Conservation (phyloP, 2,888 invertebrate genomes). For the Hypena proboscidalis region DNA sequence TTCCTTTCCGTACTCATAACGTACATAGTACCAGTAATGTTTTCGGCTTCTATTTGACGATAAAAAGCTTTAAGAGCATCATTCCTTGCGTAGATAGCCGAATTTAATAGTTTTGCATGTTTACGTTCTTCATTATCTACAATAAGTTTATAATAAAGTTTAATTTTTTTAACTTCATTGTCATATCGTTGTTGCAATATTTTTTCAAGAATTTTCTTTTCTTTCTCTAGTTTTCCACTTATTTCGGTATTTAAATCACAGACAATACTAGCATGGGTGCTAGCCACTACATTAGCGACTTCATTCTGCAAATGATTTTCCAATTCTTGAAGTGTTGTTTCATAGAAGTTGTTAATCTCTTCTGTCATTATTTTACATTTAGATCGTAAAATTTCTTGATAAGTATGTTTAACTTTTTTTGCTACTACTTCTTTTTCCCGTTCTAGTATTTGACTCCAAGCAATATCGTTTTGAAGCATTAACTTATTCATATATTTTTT, state of each 20-base stretch:
- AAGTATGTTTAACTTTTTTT: conserved; percentile 58
- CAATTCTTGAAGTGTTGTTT: conserved; percentile 65
- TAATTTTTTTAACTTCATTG: conserved; percentile 63
- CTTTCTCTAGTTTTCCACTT: conserved; percentile 57
- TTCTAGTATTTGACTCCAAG: conserved; percentile 66
- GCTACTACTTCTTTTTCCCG: conserved; percentile 57
- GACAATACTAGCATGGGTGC: conserved; percentile 59
- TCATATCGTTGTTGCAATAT: conserved; percentile 54
- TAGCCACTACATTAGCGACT: conserved; percentile 53
- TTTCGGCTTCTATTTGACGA: conserved; percentile 65
- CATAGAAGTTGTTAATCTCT: conserved; percentile 68
- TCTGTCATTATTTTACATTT: conserved; percentile 65
- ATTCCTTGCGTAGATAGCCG: conserved; percentile 63
- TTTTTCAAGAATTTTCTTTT: conserved; percentile 56
- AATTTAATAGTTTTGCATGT: conserved; percentile 57
- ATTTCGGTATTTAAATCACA: conserved; percentile 66
- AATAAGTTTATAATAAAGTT: conserved; percentile 67
- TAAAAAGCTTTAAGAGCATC: conserved; percentile 68
- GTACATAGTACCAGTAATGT: conserved; percentile 72
- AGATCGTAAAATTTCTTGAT: conserved; percentile 54
- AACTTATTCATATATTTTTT: conserved; percentile 47
- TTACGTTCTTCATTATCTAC: conserved; percentile 61
- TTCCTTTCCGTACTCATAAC: conserved; percentile 74
- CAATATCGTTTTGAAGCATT: conserved; percentile 64
- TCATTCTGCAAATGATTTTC: conserved; percentile 65